A percentile compares a stretch with the other conserved stretches of the same genome.
phyloP scores from a whole-genome alignment of 2,113 vertebrate genomes.

The Asarcornis scutulata region DNA sequence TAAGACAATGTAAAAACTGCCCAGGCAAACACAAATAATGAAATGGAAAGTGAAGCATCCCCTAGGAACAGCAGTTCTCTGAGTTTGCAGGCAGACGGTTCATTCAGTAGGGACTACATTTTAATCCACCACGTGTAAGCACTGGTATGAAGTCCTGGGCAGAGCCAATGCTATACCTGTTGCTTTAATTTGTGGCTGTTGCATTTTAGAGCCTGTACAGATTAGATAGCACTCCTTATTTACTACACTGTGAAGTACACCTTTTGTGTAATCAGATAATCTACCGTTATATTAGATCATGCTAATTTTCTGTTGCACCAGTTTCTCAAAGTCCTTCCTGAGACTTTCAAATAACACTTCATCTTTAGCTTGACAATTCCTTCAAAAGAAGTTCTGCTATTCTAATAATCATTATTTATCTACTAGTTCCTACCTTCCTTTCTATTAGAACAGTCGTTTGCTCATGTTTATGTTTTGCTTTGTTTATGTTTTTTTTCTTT shows the following conservation, averaged over 20 bases:
- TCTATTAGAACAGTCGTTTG: not conserved
- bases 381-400: not conserved
- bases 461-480: not conserved
- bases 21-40: not conserved
- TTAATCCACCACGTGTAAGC: not conserved
- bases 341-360: not conserved
- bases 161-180: not conserved
- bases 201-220: not conserved
- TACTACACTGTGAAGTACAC: not conserved
- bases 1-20: not conserved
- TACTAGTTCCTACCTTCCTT: not conserved
- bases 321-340: not conserved
- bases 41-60: not conserved
- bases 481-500: too few relatives aligned
- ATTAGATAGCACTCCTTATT: not conserved
- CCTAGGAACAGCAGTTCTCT: not conserved
- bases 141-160: not conserved
- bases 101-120: not conserved
- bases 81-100: not conserved
- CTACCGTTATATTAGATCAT: not conserved
- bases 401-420: conserved; percentile 31
- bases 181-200: not conserved
- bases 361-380: not conserved
- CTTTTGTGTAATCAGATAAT: not conserved
- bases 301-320: not conserved